Percentiles rank a stretch among this genome's conserved stretches.
Evolutionary conservation across 2,888 invertebrate genomes (phyloP).

Genomic region (Macaria liturata): DNA sequence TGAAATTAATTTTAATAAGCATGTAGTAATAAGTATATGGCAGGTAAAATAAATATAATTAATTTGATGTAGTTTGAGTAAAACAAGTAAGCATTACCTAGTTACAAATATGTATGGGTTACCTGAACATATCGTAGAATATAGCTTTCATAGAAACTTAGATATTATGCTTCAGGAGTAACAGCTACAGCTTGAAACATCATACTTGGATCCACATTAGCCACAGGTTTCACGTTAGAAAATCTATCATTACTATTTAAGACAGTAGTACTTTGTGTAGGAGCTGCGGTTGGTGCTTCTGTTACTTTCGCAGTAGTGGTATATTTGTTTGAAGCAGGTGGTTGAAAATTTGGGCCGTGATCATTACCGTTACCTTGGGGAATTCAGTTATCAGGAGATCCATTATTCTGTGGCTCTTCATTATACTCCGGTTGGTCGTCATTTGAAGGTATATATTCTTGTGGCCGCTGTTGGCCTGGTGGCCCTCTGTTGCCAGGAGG

Average conservation of each 20-base stretch:
- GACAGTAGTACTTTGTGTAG: conserved; percentile 1
- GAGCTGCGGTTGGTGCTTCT: neutral
- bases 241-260: conserved; percentile 17
- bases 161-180: conserved; percentile 44
- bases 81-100: too few species aligned
- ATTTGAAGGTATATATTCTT: too few species aligned
- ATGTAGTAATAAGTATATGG: too few species aligned
- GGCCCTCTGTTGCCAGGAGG: conserved; percentile 21
- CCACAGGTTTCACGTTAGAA: conserved; percentile 4
- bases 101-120: too few species aligned
- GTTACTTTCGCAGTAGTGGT: conserved; percentile 2
- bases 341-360: conserved; percentile 5
- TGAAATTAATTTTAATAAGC: too few species aligned
- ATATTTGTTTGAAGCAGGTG: conserved; percentile 11
- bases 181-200: conserved; percentile 51
- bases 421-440: too few species aligned
- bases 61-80: too few species aligned
- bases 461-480: conserved; percentile 1
- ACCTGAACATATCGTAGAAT: too few species aligned
- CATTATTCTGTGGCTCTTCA: too few species aligned
- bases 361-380: neutral
- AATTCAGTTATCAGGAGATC: neutral
- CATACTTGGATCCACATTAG: conserved; percentile 34
- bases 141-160: too few species aligned
- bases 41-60: too few species aligned